phyloP scores from a whole-genome alignment of 2,113 vertebrate species.

The Hypocryptadius cinnamomeus region DNA sequence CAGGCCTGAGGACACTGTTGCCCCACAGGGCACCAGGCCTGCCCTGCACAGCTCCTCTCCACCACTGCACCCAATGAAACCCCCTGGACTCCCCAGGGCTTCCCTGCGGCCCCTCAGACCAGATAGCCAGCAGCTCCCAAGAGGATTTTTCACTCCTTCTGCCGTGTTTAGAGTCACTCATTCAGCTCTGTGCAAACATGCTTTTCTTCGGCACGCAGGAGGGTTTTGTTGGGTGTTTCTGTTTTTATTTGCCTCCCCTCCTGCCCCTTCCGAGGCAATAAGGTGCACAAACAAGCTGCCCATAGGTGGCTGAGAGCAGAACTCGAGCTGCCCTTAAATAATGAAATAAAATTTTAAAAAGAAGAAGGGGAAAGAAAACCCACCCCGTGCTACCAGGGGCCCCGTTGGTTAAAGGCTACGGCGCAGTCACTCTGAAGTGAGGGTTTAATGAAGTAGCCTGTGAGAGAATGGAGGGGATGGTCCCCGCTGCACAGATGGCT shows the following conservation, averaged over 20 bases:
- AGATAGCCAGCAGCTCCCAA: neutral
- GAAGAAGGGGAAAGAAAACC: too few relatives aligned
- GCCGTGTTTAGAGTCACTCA: neutral
- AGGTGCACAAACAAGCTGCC: neutral
- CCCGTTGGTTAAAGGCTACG: constrained; percentile 61
- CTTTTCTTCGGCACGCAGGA: neutral
- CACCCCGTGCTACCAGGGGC: neutral
- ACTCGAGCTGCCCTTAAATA: neutral
- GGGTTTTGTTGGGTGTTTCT: neutral
- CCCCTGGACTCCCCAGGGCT: neutral
- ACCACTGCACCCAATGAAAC: rapidly evolving
- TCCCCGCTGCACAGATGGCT: constrained; percentile 92
- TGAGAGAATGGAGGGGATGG: constrained; percentile 77
- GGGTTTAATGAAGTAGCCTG: constrained; percentile 83
- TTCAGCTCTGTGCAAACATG: neutral
- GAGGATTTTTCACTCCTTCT: neutral
- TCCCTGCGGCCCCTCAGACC: neutral
- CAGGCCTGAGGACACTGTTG: rapidly evolving
- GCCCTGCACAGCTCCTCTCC: neutral
- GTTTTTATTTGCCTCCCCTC: neutral
- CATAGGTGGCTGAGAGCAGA: neutral
- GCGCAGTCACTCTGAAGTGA: constrained; percentile 70
- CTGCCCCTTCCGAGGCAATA: neutral
- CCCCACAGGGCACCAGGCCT: rapidly evolving
- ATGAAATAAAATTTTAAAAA: neutral